A percentile compares a stretch with the other conserved stretches of the same genome.
Evolutionary conservation across 1,140 invertebrate species (phyloP).

Genomic region (Drosophila athabasca): DNA sequence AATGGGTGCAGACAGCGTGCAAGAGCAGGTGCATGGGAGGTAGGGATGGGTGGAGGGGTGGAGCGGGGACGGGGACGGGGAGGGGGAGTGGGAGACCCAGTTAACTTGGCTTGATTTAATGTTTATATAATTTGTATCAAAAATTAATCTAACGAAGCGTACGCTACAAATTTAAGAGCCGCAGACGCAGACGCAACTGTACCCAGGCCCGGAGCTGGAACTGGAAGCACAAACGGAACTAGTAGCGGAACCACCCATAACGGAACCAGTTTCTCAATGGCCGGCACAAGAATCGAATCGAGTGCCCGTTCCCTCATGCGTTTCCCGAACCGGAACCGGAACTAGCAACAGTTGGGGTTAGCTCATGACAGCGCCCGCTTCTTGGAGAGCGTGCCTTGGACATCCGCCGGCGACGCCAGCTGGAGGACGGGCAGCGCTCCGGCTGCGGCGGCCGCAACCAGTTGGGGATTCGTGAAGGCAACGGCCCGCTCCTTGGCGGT

Average conservation of each 20-base stretch:
- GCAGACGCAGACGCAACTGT: conserved; percentile 53
- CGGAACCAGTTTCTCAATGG: neutral
- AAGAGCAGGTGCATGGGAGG: neutral
- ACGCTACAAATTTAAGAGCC: conserved; percentile 54
- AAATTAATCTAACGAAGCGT: conserved; percentile 69
- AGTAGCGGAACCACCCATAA: neutral
- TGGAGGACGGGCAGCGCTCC: conserved; percentile 67
- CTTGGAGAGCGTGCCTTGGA: conserved; percentile 71
- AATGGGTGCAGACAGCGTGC: neutral
- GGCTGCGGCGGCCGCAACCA: conserved; percentile 53
- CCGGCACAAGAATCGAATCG: neutral
- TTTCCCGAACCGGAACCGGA: conserved; percentile 14
- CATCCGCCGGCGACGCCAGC: conserved; percentile 58
- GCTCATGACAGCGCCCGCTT: conserved; percentile 75
- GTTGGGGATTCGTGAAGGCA: conserved; percentile 82
- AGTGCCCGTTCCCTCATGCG: no score
- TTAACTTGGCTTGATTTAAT: conserved; percentile 62
- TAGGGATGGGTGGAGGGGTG: no score
- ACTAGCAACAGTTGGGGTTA: conserved; percentile 8
- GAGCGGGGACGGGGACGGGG: no score
- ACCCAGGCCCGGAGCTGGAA: conserved; percentile 27
- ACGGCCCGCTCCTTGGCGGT: conserved; percentile 85
- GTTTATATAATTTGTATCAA: conserved; percentile 44
- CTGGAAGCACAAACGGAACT: conserved; percentile 1
- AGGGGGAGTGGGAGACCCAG: conserved; percentile 42